phyloP scores from a whole-genome alignment of 2,113 vertebrate genomes.

The Ranitomeya variabilis region DNA sequence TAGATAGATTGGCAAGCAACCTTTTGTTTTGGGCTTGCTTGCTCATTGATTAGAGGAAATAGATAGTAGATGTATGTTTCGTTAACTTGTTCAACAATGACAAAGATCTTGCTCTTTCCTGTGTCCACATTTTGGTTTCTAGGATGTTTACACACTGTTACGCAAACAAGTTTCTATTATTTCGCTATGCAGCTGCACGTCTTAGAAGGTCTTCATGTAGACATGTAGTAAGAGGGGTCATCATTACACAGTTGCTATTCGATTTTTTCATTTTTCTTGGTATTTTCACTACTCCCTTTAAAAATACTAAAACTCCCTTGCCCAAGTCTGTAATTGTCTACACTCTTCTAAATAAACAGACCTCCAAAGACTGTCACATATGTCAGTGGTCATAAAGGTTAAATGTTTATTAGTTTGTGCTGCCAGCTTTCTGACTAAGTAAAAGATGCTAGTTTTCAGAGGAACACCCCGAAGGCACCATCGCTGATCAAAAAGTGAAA shows the following conservation, averaged over 20 bases:
- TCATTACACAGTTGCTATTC: background rate
- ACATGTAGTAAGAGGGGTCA: background rate
- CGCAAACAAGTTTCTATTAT: background rate
- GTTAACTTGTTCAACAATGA: slow-evolving; percentile 33
- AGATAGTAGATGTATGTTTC: background rate
- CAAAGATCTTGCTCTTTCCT: slow-evolving; percentile 59
- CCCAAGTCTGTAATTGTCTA: slow-evolving; percentile 43
- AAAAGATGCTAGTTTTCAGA: slow-evolving; percentile 31
- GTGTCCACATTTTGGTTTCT: slow-evolving; percentile 45
- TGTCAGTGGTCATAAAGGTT: slow-evolving; percentile 59
- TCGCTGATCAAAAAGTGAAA: slow-evolving; percentile 38
- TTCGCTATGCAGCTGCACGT: slow-evolving; percentile 45
- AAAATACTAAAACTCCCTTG: background rate
- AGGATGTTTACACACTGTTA: slow-evolving; percentile 62
- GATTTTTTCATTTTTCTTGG: background rate
- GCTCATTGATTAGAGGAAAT: slow-evolving; percentile 39
- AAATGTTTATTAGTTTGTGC: slow-evolving; percentile 55
- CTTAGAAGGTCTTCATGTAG: slow-evolving; percentile 43
- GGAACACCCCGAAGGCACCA: slow-evolving; percentile 23
- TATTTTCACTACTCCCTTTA: slow-evolving; percentile 12
- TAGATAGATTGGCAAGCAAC: background rate
- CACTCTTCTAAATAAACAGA: slow-evolving; percentile 64
- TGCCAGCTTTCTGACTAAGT: slow-evolving; percentile 37
- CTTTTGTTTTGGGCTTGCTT: slow-evolving; percentile 34
- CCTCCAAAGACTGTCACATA: slow-evolving; percentile 61